These are phyloP conservation scores for Neopipo cinnamomea DNA, from an alignment of 2,113 vertebrate species.

Conservation along the genomic window DNA sequence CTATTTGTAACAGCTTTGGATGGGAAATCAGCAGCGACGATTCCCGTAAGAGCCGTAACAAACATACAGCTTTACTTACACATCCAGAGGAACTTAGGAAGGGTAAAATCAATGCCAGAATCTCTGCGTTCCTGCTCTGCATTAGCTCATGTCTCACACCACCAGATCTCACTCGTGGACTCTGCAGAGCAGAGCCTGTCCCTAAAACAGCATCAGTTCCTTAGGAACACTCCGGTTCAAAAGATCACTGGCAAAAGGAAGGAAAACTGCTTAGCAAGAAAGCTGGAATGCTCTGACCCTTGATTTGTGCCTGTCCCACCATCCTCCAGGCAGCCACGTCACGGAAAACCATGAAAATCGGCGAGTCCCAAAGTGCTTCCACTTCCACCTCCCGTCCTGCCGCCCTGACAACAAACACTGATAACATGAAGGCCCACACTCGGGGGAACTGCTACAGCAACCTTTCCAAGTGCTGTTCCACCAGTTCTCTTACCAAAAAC, in stretches of 20 bases:
- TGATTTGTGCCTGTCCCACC: neutral
- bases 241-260: neutral
- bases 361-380: neutral
- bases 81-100: neutral
- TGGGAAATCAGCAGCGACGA: constrained; percentile 2
- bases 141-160: neutral
- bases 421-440: neutral
- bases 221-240: neutral
- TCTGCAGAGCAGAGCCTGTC: neutral
- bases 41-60: constrained; percentile 19
- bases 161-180: neutral
- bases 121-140: neutral
- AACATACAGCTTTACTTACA: neutral
- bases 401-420: neutral
- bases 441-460: neutral
- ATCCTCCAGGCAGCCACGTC: neutral
- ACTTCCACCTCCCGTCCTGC: neutral
- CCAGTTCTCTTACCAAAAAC: neutral
- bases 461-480: neutral
- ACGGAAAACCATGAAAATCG: neutral
- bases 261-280: neutral
- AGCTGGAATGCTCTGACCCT: neutral
- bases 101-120: constrained; percentile 11
- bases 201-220: neutral
- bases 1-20: neutral